These are phyloP conservation scores for Exaiptasia diaphana DNA, from an alignment of 64 coral and sea anemone genomes.

Conservation along the genomic window DNA sequence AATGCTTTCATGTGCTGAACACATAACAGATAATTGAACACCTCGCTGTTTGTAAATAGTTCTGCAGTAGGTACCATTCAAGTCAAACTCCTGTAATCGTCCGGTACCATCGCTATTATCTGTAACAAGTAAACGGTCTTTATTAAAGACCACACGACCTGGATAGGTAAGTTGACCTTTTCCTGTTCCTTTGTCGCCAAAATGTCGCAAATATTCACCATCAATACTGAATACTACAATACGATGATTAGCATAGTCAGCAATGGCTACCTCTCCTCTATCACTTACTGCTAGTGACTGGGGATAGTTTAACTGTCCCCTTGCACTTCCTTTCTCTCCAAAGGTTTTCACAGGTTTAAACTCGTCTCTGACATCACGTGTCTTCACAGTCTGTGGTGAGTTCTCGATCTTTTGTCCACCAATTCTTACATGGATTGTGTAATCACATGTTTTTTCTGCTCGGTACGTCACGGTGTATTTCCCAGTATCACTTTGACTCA, in stretches of 20 bases:
- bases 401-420: too few relatives aligned
- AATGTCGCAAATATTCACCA: conserved; percentile 56
- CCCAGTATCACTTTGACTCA: too few relatives aligned
- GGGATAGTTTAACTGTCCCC: conserved; percentile 69
- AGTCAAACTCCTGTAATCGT: conserved; percentile 67
- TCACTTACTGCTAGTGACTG: conserved; percentile 53
- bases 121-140: conserved; percentile 19
- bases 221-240: conserved; percentile 64
- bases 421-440: too few relatives aligned
- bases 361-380: neutral
- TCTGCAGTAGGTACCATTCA: neutral
- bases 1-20: neutral
- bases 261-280: conserved; percentile 58
- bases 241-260: conserved; percentile 72
- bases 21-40: neutral
- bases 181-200: conserved; percentile 59
- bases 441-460: too few relatives aligned
- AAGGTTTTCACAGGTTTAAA: conserved; percentile 19
- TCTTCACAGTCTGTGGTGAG: too few relatives aligned
- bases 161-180: conserved; percentile 55
- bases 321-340: conserved; percentile 53
- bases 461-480: too few relatives aligned
- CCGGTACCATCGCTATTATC: conserved; percentile 57
- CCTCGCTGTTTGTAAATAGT: neutral
- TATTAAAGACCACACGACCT: conserved; percentile 43